Evolutionary conservation across 2,888 invertebrate species (phyloP).

Genomic region (Sesia apiformis): DNA sequence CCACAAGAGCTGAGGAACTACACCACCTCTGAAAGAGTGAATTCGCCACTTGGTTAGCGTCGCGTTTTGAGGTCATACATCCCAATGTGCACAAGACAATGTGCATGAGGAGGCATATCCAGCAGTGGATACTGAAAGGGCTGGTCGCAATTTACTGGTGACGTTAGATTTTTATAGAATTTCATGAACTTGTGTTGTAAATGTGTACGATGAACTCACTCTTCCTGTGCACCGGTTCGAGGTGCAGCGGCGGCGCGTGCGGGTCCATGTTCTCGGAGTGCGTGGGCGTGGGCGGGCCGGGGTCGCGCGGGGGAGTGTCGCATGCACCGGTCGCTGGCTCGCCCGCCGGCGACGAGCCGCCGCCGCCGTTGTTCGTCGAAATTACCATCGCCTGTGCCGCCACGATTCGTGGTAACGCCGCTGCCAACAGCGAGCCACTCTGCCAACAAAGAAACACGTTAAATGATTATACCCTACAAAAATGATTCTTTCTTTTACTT

Average conservation of each 20-base stretch:
- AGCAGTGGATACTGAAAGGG: too few species aligned
- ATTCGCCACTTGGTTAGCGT: too few species aligned
- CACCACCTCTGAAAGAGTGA: too few species aligned
- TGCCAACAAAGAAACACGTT: conserved; percentile 14
- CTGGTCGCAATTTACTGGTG: too few species aligned
- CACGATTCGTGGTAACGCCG: conserved; percentile 79
- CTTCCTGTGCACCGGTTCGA: conserved; percentile 73
- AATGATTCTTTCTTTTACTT: too few species aligned
- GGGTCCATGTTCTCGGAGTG: conserved; percentile 64
- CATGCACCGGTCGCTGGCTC: conserved; percentile 29
- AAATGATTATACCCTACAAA: background rate
- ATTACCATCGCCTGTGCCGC: conserved; percentile 20
- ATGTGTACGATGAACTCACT: conserved; percentile 23
- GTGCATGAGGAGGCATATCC: too few species aligned
- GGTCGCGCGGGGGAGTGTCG: conserved; percentile 55
- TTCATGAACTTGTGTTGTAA: too few species aligned
- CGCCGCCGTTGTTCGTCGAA: conserved; percentile 27
- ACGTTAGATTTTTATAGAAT: too few species aligned
- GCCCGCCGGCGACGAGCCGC: conserved; percentile 22
- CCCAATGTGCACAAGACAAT: too few species aligned
- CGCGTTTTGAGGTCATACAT: too few species aligned
- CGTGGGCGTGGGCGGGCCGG: conserved; percentile 66
- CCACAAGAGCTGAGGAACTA: too few species aligned
- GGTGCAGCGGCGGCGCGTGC: conserved; percentile 61
- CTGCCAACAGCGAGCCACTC: conserved; percentile 79